These are phyloP conservation scores for Abrostola triplasia DNA, from an alignment of 2,888 invertebrate species.

Conservation along the genomic window DNA sequence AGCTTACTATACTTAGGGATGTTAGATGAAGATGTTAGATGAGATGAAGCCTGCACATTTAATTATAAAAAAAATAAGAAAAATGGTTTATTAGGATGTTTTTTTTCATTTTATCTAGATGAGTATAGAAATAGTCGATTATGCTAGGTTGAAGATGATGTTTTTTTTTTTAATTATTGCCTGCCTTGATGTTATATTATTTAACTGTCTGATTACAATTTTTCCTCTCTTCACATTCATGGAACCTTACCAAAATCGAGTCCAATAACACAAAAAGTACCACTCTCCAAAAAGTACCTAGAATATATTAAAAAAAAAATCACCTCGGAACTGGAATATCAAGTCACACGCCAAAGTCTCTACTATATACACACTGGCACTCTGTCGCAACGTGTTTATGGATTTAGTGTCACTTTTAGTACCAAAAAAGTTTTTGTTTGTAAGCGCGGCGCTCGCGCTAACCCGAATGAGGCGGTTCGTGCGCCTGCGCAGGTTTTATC, in stretches of 20 bases:
- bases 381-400: constrained; percentile 82
- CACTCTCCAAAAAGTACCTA: constrained; percentile 56
- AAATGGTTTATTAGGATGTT: too few species aligned
- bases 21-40: too few species aligned
- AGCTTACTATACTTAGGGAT: too few species aligned
- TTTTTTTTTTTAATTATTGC: neutral
- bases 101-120: too few species aligned
- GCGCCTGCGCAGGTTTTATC: constrained; percentile 78
- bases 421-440: constrained; percentile 50
- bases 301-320: constrained; percentile 61
- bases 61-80: too few species aligned
- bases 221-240: constrained; percentile 15
- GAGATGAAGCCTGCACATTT: too few species aligned
- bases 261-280: constrained; percentile 55
- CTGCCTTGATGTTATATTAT: neutral
- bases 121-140: too few species aligned
- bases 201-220: neutral
- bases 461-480: constrained; percentile 71
- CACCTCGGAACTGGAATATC: constrained; percentile 85
- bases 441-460: constrained; percentile 74
- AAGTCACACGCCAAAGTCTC: constrained; percentile 86
- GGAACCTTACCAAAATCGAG: constrained; percentile 42
- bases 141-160: too few species aligned
- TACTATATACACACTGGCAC: constrained; percentile 83
- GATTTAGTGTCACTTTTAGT: constrained; percentile 59